These are phyloP conservation scores for Synanthedon vespiformis DNA, from an alignment of 2,888 invertebrate species.

Conservation along the genomic window DNA sequence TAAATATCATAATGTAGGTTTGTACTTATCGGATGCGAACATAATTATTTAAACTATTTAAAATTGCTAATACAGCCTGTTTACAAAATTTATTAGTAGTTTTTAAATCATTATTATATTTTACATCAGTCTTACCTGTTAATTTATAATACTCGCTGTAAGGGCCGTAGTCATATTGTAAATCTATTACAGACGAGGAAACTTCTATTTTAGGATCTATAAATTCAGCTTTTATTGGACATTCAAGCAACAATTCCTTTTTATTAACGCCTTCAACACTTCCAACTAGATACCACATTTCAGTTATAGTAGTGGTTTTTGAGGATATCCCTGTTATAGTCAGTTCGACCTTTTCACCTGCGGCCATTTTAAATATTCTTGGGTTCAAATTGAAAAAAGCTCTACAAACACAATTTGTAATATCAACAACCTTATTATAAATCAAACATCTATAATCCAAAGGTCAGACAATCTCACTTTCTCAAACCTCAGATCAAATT, in stretches of 20 bases:
- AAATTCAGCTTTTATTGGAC: conserved; percentile 65
- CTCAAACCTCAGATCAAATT: too few species aligned
- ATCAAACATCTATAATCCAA: not conserved
- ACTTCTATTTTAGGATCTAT: conserved; percentile 70
- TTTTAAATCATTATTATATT: too few species aligned
- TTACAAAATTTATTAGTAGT: too few species aligned
- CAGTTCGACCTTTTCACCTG: conserved; percentile 49
- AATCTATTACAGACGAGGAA: conserved; percentile 52
- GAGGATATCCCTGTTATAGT: conserved; percentile 43
- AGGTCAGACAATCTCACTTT: not conserved
- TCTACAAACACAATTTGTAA: conserved; percentile 21
- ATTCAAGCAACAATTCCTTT: conserved; percentile 61
- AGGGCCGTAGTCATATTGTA: conserved; percentile 61
- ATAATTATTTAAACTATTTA: too few species aligned
- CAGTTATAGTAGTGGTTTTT: conserved; percentile 51
- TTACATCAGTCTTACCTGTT: conserved; percentile 34
- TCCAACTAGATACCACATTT: conserved; percentile 72
- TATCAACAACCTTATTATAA: not conserved
- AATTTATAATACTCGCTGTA: conserved; percentile 53
- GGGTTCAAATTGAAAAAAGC: conserved; percentile 60
- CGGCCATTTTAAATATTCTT: conserved; percentile 47
- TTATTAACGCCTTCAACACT: conserved; percentile 65
- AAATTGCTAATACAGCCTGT: too few species aligned
- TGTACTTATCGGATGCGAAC: not conserved
- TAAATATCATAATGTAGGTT: not conserved